Base-by-base conservation (phyloP, 92 coral and sea anemone genomes). In the Paramuricea clavata region DNA sequence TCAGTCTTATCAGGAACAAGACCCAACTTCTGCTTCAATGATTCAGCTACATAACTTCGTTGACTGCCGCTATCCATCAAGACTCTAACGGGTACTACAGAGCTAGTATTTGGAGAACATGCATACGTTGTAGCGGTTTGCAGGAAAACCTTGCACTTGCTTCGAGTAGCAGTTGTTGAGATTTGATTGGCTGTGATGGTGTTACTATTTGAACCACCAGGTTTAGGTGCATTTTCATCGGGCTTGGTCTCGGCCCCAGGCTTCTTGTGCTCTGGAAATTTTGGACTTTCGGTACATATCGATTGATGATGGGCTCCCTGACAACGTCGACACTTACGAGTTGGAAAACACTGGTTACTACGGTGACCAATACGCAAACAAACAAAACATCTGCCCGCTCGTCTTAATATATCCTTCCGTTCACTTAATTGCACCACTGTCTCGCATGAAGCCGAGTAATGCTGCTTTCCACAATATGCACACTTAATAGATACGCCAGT, bases 1-100 rank as follows among this genome's bases (percentile, higher is more conserved):
- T 88, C 88, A 22, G 83, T 47, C 26, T 22, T 88, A 68, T 72
- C 70, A 65, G 88, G 78, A 49, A 71, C 76, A 25, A 82, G 74
- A 32, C 80, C 85, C 22, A 88, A 81, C 57, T 81, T 43, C 2
- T 21, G 1, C 70, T 62, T 62, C 7, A 62, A 10, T 62, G 70
- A 62, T 25, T 62, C 35, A 17, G 70, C 21, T 0, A 62, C 35
- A 21, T 62, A 62, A 25, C 34, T 8, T 26, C 33, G 0, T 16
- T 62, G 34, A 30, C 70, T 62, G 32, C 34, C 70, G 70, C 70
- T 62, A 25, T 62, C 70, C 34, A 62, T 25, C 12, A 62, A 30
- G 0, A 62, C 35, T 62, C 12, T 26, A 9, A 62, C 70, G 15
- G 70, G 12, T 62, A 25, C 35, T 11, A 21, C 34, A 25, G 34